Base-by-base conservation (phyloP, 2,113 vertebrate genomes). In the Delphinapterus leucas region DNA sequence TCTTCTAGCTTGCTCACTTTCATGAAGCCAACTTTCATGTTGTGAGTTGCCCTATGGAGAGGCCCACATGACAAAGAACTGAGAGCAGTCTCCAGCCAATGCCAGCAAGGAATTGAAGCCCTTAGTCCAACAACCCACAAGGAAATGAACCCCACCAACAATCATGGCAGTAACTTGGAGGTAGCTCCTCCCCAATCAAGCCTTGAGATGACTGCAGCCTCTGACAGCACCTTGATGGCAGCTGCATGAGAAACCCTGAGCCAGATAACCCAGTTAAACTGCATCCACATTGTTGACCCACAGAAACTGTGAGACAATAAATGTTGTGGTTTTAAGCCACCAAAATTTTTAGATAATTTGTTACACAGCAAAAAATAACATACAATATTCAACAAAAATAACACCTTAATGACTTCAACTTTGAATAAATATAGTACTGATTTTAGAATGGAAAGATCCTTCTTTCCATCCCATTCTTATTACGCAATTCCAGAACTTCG, bases 371-470 rank as follows among this genome's bases (percentile, higher is more conserved):
- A 21, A 26, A 71, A 41, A 41, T 5, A 96, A 67, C 14, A 67
- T 36, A 83, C 0, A 95, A 80, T 81, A 90, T 65, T 67, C 33
- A 76, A 93, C n/a, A 82, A 96, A 95, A 94, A 73, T 11, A 81
- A 4, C 8, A 38, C 88, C 33, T 38, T 86, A 83, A 87, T 53
- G 31, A 33, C 13, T 20, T 68, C 33, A 49, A n/a, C 49, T 55
- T 53, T 60, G 44, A 90, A 77, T 65, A 90, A 47, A 88, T 36
- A 44, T 11, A 80, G 31, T 94, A 74, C 12, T 95, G 15, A 67
- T 33, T 95, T 93, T n/a, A 58, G 58, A 96, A 65, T 76, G 63
- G 31, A 70, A 68, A 93, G 25, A 60, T 60, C 25, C 4, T 76
- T 92, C 8, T 83, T 58, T 93, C n/a, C 17, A 73, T 18, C 12